Conservation (phyloP, 1,140 invertebrate species). For the Drosophila oshimai region DNA sequence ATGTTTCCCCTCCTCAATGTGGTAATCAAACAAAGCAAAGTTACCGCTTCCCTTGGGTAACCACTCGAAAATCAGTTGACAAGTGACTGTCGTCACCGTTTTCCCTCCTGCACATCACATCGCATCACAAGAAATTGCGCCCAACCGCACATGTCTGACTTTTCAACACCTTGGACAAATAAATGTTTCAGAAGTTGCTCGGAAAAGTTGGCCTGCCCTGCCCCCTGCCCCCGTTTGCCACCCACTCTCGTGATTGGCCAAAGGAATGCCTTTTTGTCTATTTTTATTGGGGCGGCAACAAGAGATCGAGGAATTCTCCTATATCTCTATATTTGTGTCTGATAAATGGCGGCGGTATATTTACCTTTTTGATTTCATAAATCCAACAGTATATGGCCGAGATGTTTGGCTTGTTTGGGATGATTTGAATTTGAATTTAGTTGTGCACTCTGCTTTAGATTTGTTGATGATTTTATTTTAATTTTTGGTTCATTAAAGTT, state of each 20-base stretch:
- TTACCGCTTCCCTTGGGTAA: neutral
- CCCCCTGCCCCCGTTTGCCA: neutral
- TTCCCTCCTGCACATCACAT: slow-evolving; percentile 6
- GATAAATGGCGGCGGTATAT: slow-evolving; percentile 44
- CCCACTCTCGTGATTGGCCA: neutral
- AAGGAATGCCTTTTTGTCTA: slow-evolving; percentile 57
- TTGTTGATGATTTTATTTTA: slow-evolving; percentile 48
- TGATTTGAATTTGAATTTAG: slow-evolving; percentile 12
- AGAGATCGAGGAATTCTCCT: slow-evolving; percentile 22
- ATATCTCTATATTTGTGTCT: slow-evolving; percentile 12
- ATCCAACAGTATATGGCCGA: slow-evolving; percentile 54
- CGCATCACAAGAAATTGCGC: neutral
- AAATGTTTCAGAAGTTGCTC: slow-evolving; percentile 53
- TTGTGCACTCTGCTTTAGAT: slow-evolving; percentile 46
- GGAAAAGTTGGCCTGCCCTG: neutral
- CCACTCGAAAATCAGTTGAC: slow-evolving; percentile 56
- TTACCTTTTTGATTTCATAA: slow-evolving; percentile 80
- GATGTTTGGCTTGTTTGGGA: slow-evolving; percentile 13
- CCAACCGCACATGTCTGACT: slow-evolving; percentile 25
- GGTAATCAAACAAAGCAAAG: slow-evolving; percentile 4
- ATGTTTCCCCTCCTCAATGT: neutral
- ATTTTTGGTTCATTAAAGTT: slow-evolving; percentile 51
- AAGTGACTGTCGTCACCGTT: slow-evolving; percentile 38
- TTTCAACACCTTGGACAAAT: slow-evolving; percentile 71
- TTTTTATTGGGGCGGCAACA: slow-evolving; percentile 59